phyloP scores from a whole-genome alignment of 2,888 invertebrate species.

The Drosophila prolongata region DNA sequence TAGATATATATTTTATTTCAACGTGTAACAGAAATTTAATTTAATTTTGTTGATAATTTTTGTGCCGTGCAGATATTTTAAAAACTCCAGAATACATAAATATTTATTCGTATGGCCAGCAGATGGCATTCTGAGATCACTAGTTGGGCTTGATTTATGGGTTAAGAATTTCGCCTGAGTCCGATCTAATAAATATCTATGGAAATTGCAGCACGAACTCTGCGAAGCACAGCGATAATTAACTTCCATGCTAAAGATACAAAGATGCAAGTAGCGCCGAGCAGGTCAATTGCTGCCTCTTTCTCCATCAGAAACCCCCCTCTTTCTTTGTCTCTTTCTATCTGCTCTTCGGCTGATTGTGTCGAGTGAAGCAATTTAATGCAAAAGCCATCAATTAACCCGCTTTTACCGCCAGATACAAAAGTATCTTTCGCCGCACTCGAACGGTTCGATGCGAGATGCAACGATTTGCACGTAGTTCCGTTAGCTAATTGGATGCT shows the following conservation, averaged over 20 bases:
- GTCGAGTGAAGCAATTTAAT: constrained; percentile 73
- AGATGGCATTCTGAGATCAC: constrained; percentile 54
- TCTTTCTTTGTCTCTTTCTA: neutral
- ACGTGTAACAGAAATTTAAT: too few species aligned
- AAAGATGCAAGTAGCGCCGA: constrained; percentile 45
- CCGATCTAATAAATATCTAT: constrained; percentile 70
- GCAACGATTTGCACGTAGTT: constrained; percentile 79
- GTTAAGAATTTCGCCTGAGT: constrained; percentile 48
- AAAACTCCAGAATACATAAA: constrained; percentile 1
- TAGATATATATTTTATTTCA: too few species aligned
- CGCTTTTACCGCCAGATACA: constrained; percentile 70
- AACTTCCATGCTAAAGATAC: constrained; percentile 71
- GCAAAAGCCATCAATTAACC: constrained; percentile 80
- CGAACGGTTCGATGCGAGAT: constrained; percentile 66
- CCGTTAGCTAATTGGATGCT: constrained; percentile 74
- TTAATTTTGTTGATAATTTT: neutral
- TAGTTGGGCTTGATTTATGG: constrained; percentile 44
- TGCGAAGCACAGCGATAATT: constrained; percentile 71
- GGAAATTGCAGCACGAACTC: constrained; percentile 77
- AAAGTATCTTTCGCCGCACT: constrained; percentile 61
- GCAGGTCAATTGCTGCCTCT: constrained; percentile 35
- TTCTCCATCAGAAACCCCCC: neutral
- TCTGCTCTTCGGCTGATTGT: constrained; percentile 52
- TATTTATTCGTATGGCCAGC: constrained; percentile 45
- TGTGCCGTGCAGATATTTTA: neutral